Base-by-base conservation (phyloP, 2,888 invertebrate genomes). In the Dichetophora obliterata region DNA sequence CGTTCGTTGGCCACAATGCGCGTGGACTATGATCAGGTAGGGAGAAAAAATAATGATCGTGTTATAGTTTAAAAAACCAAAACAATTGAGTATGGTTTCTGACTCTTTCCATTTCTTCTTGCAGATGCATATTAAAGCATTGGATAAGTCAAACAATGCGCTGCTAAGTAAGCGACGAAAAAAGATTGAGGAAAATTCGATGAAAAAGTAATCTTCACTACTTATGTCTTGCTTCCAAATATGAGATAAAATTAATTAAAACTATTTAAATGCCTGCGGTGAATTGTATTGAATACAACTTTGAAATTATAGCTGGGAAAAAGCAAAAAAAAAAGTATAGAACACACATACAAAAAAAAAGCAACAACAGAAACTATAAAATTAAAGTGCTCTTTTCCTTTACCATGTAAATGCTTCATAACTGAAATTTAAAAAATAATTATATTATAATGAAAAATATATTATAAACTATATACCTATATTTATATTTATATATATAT, bases 1-100 rank as follows among this genome's bases (percentile, higher is more conserved):
- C 93, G 98, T 81, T 98, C 98, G 0, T 90, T 99, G 81, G 98
- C 98, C 63, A 98, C 98, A 71, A 99, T 99, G 99, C 91, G 99
- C 74, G 98, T 99, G 9, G 98, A 98, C 89, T 98, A 98, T 88
- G 98, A 99, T 89, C 95, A 96, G 91, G 93, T 93, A 79, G 2
- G 34, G 54, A 34, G 19, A 22, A 19, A 84, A 37, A 27, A 52
- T n/a, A n/a, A n/a, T n/a, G n/a, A n/a, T n/a, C n/a, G n/a, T n/a
- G n/a, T n/a, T n/a, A n/a, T n/a, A n/a, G n/a, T n/a, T n/a, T n/a
- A n/a, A n/a, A n/a, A n/a, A n/a, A n/a, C n/a, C n/a, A n/a, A n/a
- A n/a, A n/a, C n/a, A n/a, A n/a, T n/a, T n/a, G n/a, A n/a, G n/a
- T n/a, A n/a, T n/a, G n/a, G 57, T 34, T 50, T 14, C 22, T 57